phyloP scores from a whole-genome alignment of 2,888 invertebrate species.

The Brenthis ino region DNA sequence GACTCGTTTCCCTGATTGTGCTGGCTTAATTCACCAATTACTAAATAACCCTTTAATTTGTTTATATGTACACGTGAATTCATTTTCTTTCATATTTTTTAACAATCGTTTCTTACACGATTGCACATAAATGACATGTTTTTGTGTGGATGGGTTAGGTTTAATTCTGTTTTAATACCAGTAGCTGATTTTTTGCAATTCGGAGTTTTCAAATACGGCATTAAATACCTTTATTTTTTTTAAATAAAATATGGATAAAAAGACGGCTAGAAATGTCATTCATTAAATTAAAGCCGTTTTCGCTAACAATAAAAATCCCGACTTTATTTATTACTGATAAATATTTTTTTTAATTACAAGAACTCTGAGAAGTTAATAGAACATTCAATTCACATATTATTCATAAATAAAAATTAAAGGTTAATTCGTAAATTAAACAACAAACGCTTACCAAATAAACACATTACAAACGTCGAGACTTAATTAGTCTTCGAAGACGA shows the following conservation, averaged over 20 bases:
- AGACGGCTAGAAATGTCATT: too few species aligned
- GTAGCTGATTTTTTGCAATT: slow-evolving; percentile 26
- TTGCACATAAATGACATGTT: slow-evolving; percentile 55
- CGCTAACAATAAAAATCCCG: too few species aligned
- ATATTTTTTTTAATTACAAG: too few species aligned
- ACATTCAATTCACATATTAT: neutral
- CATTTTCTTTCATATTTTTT: slow-evolving; percentile 64
- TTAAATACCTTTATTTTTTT: neutral
- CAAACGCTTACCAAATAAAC: slow-evolving; percentile 12
- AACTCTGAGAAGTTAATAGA: too few species aligned
- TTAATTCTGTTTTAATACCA: slow-evolving; percentile 14
- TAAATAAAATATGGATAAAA: too few species aligned
- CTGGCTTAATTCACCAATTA: slow-evolving; percentile 68
- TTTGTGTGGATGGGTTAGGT: slow-evolving; percentile 29
- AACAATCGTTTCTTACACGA: slow-evolving; percentile 65
- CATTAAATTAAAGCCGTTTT: too few species aligned
- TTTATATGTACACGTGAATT: slow-evolving; percentile 62
- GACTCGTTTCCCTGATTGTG: slow-evolving; percentile 72
- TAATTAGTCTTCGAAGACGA: slow-evolving; percentile 32
- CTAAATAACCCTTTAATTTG: slow-evolving; percentile 68
- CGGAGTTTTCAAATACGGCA: neutral
- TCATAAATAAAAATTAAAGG: neutral
- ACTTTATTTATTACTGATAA: too few species aligned
- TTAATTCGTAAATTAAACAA: neutral
- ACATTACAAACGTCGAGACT: slow-evolving; percentile 20